Evolutionary conservation across 2,888 invertebrate species (phyloP), one percentile per base, ranked within the genome.

Genomic region (Onthophagus sagittarius): DNA sequence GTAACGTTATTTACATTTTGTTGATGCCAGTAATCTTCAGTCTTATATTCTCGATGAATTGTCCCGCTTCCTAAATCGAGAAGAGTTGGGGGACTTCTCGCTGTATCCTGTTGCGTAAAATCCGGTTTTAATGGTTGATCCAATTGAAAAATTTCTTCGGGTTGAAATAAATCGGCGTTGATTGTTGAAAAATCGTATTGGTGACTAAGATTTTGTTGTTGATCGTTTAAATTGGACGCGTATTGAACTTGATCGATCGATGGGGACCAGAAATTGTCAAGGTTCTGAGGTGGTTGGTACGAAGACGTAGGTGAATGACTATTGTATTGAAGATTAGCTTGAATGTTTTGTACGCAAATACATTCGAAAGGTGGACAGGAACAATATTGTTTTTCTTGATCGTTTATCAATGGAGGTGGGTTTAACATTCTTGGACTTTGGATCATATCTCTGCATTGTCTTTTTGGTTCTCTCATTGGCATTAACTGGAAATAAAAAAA

Each of bases 301-400:
- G 78, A 75, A 23, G 15, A 64, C 9, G 77, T 77, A 0, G 81
- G 80, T 9, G 75, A 75, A 69, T 75, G 72, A 11, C 70, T 64
- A 33, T 71, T 80, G 78, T 73, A 79, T 77, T 73, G 77, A 73
- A 2, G 76, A 74, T 75, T 79, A 77, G 70, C 77, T 33, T 73
- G 62, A 5, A 74, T 31, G 63, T 77, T 71, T 64, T 86, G 84
- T 63, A 88, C 88, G 80, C 93, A 93, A 39, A 91, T 88, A 81
- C 93, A 93, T 80, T 93, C 92, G 84, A 93, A 93, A 0, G 92
- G 93, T 0, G 92, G 91, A 80, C 93, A 92, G 11, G 92, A 90
- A 83, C 93, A 93, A 73, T 89, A 88, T 76, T 87, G 89, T 89
- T 90, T 89, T 82, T 92, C 91, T 83, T 89, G 89, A 80, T 92